A percentile compares a stretch with the other conserved stretches of the same genome.
Conservation (phyloP, 1,140 invertebrate species). For the Zaprionus gabonicus region DNA sequence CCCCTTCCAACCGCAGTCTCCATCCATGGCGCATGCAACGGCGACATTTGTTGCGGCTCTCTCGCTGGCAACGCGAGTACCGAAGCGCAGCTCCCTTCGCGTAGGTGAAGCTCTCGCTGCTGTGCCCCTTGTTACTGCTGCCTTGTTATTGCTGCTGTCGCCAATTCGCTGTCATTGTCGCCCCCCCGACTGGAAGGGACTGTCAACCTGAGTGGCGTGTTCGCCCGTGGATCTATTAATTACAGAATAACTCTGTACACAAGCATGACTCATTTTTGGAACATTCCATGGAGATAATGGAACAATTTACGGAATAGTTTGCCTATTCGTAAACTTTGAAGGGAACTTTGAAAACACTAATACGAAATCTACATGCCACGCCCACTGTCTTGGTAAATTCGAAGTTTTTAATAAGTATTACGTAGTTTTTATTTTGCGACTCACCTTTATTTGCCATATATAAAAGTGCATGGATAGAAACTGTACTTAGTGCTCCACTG, state of each 20-base stretch:
- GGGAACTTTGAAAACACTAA: too few relatives aligned
- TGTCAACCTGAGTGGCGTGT: conserved; percentile 1
- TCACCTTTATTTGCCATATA: neutral
- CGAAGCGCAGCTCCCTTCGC: conserved; percentile 4
- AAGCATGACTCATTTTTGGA: neutral
- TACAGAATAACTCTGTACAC: conserved; percentile 1
- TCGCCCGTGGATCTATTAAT: conserved; percentile 17
- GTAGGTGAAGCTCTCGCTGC: neutral
- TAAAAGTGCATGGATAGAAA: neutral
- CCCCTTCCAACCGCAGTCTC: neutral
- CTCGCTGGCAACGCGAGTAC: neutral
- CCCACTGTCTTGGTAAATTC: too few relatives aligned
- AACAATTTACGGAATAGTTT: neutral
- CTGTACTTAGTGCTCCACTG: conserved; percentile 26
- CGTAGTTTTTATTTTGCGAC: neutral
- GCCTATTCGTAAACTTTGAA: neutral
- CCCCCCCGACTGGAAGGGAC: neutral
- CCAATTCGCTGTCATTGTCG: conserved; percentile 39
- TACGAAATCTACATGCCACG: too few relatives aligned
- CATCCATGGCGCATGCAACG: conserved; percentile 7
- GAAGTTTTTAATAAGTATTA: too few relatives aligned
- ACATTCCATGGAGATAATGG: neutral
- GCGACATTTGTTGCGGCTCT: conserved; percentile 40
- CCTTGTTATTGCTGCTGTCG: conserved; percentile 28
- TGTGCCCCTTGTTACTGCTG: conserved; percentile 5